Percentiles rank a stretch among this genome's conserved stretches.
Evolutionary conservation across 2,888 invertebrate genomes (phyloP).

Genomic region (Drosophila helvetica): DNA sequence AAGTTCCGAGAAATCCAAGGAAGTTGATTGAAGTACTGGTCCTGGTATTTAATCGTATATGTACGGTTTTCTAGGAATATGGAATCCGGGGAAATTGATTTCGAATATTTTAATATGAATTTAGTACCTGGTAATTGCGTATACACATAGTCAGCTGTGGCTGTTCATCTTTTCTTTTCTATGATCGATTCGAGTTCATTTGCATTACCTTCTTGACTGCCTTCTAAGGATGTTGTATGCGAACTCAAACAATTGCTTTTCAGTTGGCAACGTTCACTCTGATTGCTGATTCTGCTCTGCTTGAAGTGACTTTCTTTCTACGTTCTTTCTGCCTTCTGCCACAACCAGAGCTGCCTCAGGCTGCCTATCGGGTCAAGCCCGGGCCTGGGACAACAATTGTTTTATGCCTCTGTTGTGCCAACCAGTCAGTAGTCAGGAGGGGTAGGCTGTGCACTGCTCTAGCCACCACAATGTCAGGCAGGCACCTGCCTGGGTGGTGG

Average conservation of each 20-base stretch:
- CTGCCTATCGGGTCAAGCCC: conserved; percentile 71
- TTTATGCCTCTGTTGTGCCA: conserved; percentile 35
- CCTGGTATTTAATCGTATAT: conserved; percentile 1
- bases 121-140: conserved; percentile 20
- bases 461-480: conserved; percentile 27
- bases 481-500: not conserved
- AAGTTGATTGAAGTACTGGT: not conserved
- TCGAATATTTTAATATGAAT: conserved; percentile 37
- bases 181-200: conserved; percentile 43
- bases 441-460: conserved; percentile 29
- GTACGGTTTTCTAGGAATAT: conserved; percentile 26
- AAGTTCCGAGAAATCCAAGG: not conserved
- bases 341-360: conserved; percentile 41
- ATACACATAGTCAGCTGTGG: conserved; percentile 27
- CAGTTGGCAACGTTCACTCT: conserved; percentile 20
- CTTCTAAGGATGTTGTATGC: conserved; percentile 15
- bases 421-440: too few species aligned
- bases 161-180: conserved; percentile 24
- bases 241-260: conserved; percentile 1
- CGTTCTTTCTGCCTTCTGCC: conserved; percentile 13
- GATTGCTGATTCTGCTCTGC: conserved; percentile 51
- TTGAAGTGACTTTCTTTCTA: conserved; percentile 53
- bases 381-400: conserved; percentile 63
- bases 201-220: conserved; percentile 32
- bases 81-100: conserved; percentile 15